Evolutionary conservation across 2,888 invertebrate genomes (phyloP), one percentile per base, ranked within the genome.

Genomic region (Lasioglossum oenotherae): DNA sequence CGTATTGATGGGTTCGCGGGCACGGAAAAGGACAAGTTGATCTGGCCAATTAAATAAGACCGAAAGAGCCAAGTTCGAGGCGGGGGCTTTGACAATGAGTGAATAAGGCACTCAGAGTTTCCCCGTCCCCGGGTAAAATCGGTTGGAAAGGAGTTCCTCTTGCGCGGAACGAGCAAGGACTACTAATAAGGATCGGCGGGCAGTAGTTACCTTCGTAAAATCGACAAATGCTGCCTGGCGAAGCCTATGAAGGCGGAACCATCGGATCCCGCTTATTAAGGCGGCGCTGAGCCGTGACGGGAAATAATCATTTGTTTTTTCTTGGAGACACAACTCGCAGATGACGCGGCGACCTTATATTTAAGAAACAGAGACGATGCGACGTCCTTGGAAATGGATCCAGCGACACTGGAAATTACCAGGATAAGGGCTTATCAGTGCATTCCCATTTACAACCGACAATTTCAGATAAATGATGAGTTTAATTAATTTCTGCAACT

Each of bases 241-340:
- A 67, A 60, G 53, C 6, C 16, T 60, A 27, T 74, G 82, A 44
- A 74, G 74, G 74, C 49, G 41, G 31, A 23, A 74, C 35, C 64
- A 67, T 57, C 35, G 53, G 67, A 73, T 73, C 73, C 49, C 73
- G 60, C 69, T 78, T 82, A 78, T 84, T 84, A 84, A 64, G 82
- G 41, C 46, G 77, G 31, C 38, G 77, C 49, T 49, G 41, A 67
- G 46, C 46, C 67, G 31, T 49, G 69, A 82, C 74, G 35, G 41
- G 69, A 27, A 60, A 74, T 84, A 71, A 79, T 64, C 71, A 71
- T 79, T 53, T 64, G 64, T 31, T 64, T 64, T 16, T 35, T 19
- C 35, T 8, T 35, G 5, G 19, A 35, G 8, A 35, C 19, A 8
- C 31, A 8, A 64, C 16, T 19, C 31, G 64, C 16, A 31, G 19